Conservation (phyloP, 2,797 vertebrate species). For the Orestias chungarensis region DNA sequence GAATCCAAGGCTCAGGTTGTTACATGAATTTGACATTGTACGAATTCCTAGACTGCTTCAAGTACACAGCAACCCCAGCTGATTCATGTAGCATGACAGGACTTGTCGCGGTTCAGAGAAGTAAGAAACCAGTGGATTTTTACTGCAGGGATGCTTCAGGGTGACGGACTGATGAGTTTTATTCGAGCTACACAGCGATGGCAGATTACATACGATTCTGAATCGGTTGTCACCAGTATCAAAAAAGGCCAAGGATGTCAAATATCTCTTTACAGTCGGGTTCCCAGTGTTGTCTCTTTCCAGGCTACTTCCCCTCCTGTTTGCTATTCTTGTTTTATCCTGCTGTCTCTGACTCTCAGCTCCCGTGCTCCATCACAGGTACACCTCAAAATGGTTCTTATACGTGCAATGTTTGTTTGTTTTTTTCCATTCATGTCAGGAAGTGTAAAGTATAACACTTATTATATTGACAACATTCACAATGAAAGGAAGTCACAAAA, state of each 20-base stretch:
- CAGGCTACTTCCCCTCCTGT: background rate
- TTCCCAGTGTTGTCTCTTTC: background rate
- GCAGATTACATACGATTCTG: background rate
- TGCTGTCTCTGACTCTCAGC: too few species aligned
- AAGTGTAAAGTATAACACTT: too few species aligned
- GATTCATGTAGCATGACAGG: slow-evolving; percentile 46
- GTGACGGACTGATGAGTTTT: background rate
- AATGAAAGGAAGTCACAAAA: too few species aligned
- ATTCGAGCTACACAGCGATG: background rate
- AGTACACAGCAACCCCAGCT: slow-evolving; percentile 22
- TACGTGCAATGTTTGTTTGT: too few species aligned
- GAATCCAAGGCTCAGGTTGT: slow-evolving; percentile 38
- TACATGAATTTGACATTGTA: slow-evolving; percentile 49
- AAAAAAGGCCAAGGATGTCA: background rate
- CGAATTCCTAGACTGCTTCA: slow-evolving; percentile 56
- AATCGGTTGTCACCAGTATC: background rate
- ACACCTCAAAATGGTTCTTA: too few species aligned
- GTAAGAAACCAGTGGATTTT: slow-evolving; percentile 11
- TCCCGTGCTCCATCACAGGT: too few species aligned
- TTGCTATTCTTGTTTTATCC: too few species aligned
- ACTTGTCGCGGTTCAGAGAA: slow-evolving; percentile 35
- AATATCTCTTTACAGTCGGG: background rate
- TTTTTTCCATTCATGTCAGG: too few species aligned
- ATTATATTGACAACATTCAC: too few species aligned
- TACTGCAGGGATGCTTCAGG: background rate